Conservation (phyloP, 2,888 invertebrate genomes). For the Leucophenga montana region DNA sequence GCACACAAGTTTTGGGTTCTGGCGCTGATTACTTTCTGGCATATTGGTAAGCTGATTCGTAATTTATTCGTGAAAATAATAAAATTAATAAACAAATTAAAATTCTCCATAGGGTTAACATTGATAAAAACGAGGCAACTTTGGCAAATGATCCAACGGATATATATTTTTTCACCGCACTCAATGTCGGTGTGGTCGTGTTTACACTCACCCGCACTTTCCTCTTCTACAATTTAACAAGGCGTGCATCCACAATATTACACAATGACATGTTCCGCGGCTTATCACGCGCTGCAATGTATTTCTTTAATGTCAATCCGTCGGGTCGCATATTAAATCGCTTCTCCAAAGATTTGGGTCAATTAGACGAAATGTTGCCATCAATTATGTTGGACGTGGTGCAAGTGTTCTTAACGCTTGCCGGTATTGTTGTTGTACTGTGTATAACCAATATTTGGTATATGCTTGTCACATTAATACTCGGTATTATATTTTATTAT, state of each 20-base stretch:
- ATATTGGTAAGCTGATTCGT: conserved; percentile 76
- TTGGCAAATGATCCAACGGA: conserved; percentile 51
- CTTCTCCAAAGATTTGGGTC: conserved; percentile 89
- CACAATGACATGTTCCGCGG: conserved; percentile 88
- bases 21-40: conserved; percentile 86
- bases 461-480: conserved; percentile 79
- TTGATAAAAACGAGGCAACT: conserved; percentile 50
- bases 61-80: background rate
- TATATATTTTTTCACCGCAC: conserved; percentile 74
- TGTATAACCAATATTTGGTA: conserved; percentile 14
- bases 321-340: conserved; percentile 87
- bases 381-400: conserved; percentile 71
- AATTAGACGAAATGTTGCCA: conserved; percentile 74
- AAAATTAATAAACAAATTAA: background rate
- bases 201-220: conserved; percentile 70
- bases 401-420: conserved; percentile 85
- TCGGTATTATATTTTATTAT: conserved; percentile 82
- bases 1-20: conserved; percentile 82
- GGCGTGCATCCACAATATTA: conserved; percentile 83
- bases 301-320: conserved; percentile 91
- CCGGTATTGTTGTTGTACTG: conserved; percentile 79
- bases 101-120: background rate
- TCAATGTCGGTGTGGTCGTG: conserved; percentile 72
- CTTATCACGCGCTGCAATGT: conserved; percentile 85
- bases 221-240: conserved; percentile 76